Evolutionary conservation across 1,140 invertebrate species (phyloP).

Genomic region (Cydia amplana): DNA sequence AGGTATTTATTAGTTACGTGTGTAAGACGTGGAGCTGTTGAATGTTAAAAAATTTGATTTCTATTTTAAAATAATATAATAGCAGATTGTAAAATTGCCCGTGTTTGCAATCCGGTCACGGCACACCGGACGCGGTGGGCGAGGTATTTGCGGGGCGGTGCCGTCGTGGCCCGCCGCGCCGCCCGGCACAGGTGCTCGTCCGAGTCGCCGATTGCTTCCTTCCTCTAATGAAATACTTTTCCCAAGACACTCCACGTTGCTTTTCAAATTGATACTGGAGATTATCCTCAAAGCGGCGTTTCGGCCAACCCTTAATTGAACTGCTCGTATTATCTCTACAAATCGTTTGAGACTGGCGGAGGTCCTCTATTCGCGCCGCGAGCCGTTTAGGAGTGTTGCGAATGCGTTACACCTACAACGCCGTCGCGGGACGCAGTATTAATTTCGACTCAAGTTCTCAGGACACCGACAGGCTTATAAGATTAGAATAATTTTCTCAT

Average conservation of each 20-base stretch:
- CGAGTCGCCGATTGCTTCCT: slow-evolving; percentile 53
- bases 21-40: neutral
- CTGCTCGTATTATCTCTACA: slow-evolving; percentile 42
- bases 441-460: slow-evolving; percentile 62
- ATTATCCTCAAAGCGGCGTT: slow-evolving; percentile 64
- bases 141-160: neutral
- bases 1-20: too few species aligned
- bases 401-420: slow-evolving; percentile 41
- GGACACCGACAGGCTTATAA: slow-evolving; percentile 73
- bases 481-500: slow-evolving; percentile 78
- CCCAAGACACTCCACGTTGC: slow-evolving; percentile 59
- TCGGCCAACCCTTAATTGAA: slow-evolving; percentile 62
- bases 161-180: neutral
- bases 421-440: slow-evolving; percentile 58
- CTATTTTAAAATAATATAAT: neutral
- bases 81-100: neutral
- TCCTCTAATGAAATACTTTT: slow-evolving; percentile 69
- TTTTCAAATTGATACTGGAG: slow-evolving; percentile 69
- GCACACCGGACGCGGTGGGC: neutral
- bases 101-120: neutral
- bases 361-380: neutral
- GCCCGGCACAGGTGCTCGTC: slow-evolving; percentile 55
- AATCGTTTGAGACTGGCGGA: slow-evolving; percentile 45
- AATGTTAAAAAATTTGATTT: neutral
- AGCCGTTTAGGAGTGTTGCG: slow-evolving; percentile 37